Evolutionary conservation across 2,888 invertebrate species (phyloP).

Genomic region (Cosmia pyralina): DNA sequence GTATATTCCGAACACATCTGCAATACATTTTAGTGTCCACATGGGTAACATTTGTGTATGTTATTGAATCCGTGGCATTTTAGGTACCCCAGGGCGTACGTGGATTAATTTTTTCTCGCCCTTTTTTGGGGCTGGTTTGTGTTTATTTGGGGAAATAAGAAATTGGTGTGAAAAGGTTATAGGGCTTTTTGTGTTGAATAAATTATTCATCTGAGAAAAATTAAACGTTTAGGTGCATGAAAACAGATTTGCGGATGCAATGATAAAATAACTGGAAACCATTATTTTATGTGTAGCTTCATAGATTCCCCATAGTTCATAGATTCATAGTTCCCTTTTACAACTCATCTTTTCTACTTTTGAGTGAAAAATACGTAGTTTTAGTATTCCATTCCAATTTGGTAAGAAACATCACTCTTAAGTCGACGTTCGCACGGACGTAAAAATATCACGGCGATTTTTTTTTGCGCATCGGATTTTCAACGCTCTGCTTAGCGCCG

Average conservation of each 20-base stretch:
- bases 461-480: too few relatives aligned
- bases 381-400: not conserved
- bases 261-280: too few relatives aligned
- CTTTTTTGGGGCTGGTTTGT: slow-evolving; percentile 44
- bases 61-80: slow-evolving; percentile 66
- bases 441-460: too few relatives aligned
- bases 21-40: slow-evolving; percentile 78
- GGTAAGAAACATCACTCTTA: too few relatives aligned
- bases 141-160: slow-evolving; percentile 50
- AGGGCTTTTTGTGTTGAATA: slow-evolving; percentile 16
- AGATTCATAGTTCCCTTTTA: not conserved
- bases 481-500: too few relatives aligned
- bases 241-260: not conserved
- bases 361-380: not conserved
- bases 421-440: too few relatives aligned
- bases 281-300: too few relatives aligned
- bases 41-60: slow-evolving; percentile 75
- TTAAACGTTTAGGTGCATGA: not conserved
- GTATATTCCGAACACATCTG: slow-evolving; percentile 67
- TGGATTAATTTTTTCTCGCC: slow-evolving; percentile 61
- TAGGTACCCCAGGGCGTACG: slow-evolving; percentile 55
- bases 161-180: slow-evolving; percentile 31
- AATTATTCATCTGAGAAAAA: not conserved
- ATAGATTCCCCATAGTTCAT: too few relatives aligned
- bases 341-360: not conserved